Conservation (phyloP, 2,888 invertebrate genomes). For the Neelides folsomi region DNA sequence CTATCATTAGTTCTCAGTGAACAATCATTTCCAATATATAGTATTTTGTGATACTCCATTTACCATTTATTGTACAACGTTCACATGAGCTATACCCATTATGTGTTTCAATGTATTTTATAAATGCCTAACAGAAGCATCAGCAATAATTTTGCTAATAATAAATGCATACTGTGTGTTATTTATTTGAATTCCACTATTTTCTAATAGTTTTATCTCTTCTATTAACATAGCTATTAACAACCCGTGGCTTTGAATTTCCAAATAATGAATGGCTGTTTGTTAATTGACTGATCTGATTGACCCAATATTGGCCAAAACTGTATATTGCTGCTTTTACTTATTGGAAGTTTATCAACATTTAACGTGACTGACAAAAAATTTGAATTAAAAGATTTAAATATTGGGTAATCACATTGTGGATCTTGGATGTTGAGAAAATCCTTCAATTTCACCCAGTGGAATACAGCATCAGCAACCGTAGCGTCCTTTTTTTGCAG, state of each 20-base stretch:
- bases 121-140: conserved; percentile 14
- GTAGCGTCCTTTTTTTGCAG: too few relatives aligned
- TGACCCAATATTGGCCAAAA: conserved; percentile 13
- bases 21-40: conserved; percentile 7
- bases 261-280: conserved; percentile 2
- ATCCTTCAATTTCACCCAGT: too few relatives aligned
- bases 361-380: too few relatives aligned
- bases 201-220: neutral
- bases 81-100: conserved; percentile 10
- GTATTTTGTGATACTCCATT: conserved; percentile 1
- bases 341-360: conserved; percentile 10
- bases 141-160: conserved; percentile 6
- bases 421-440: too few relatives aligned
- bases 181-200: neutral
- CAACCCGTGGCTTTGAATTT: conserved; percentile 1
- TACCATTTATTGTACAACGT: conserved; percentile 9
- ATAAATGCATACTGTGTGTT: neutral
- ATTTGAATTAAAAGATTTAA: too few relatives aligned
- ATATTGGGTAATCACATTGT: too few relatives aligned
- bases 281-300: neutral
- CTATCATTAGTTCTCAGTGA: conserved; percentile 15
- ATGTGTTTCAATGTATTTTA: conserved; percentile 7
- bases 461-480: too few relatives aligned
- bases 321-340: conserved; percentile 3
- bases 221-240: neutral